Base-by-base conservation (phyloP, 2,888 invertebrate genomes). In the Mimumesa dahlbomi region DNA sequence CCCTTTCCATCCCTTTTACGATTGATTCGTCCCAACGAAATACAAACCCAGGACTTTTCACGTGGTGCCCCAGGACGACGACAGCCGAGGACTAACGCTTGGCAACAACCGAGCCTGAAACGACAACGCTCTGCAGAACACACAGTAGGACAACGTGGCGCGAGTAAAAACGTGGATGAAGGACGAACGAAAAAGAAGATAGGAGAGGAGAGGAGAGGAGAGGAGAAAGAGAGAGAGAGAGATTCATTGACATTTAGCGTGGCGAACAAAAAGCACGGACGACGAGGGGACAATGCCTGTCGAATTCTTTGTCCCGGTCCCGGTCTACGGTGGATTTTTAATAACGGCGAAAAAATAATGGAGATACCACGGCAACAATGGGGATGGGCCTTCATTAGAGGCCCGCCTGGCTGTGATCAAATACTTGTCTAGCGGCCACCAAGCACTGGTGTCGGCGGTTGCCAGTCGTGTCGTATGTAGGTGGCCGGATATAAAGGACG, bases 291-390 rank as follows among this genome's bases (percentile, higher is more conserved):
- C 87, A 87, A 87, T 87, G 86, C 77, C 85, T 87, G 86, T 87
- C 87, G 87, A 87, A 87, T 87, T 87, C 87, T 87, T 87, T 87
- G 87, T 87, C 85, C 81, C 75, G 72, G 64, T 45, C 78, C 73
- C 65, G 73, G 74, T 73, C 79, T 79, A 82, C 70, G 82, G 73
- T 70, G 79, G 84, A 85, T 88, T 89, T 88, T 89, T 88, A 89
- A 89, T 89, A 89, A 89, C 86, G 86, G 83, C 81, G 84, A 83
- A 87, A 87, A 88, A 88, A 87, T 87, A 87, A 87, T 86, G 86
- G 85, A 87, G 86, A 88, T 81, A 86, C 82, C 80, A 72, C 75
- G 80, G 82, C 79, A 83, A 84, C 85, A 85, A 87, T 85, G 77
- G 85, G 69, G 72, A 63, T 63, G 77, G 73, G 82, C 81, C 87